These are phyloP conservation scores for Sisor rabdophorus DNA, from an alignment of 2,113 vertebrate species.

Conservation along the genomic window DNA sequence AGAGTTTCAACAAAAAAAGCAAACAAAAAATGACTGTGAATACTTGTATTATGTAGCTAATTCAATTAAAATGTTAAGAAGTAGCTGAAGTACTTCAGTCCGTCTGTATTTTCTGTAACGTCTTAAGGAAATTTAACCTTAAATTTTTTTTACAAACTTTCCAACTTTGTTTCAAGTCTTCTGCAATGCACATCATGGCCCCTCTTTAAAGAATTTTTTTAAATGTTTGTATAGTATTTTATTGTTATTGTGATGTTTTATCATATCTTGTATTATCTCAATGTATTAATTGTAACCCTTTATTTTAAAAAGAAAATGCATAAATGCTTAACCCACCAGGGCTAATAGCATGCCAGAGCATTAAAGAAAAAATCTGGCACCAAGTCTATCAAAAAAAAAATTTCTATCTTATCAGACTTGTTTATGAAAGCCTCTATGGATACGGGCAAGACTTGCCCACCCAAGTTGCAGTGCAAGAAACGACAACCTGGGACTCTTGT, in stretches of 20 bases:
- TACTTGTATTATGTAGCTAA: no score
- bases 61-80: no score
- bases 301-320: slow-evolving; percentile 52
- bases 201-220: slow-evolving; percentile 1
- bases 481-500: slow-evolving; percentile 58
- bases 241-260: slow-evolving; percentile 19
- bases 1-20: no score
- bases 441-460: slow-evolving; percentile 63
- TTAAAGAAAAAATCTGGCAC: slow-evolving; percentile 64
- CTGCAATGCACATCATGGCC: background rate
- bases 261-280: slow-evolving; percentile 42
- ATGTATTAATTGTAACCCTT: slow-evolving; percentile 41
- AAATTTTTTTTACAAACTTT: background rate
- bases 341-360: slow-evolving; percentile 46
- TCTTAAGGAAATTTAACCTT: no score
- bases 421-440: slow-evolving; percentile 53
- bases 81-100: no score
- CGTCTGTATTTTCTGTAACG: no score
- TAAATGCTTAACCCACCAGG: slow-evolving; percentile 54
- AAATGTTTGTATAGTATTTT: slow-evolving; percentile 1
- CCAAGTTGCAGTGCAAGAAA: slow-evolving; percentile 59
- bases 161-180: background rate
- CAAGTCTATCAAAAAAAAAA: slow-evolving; percentile 63
- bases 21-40: no score
- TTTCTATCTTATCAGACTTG: slow-evolving; percentile 50